Conservation (phyloP, 2,113 vertebrate species). For the Lasiurus borealis region DNA sequence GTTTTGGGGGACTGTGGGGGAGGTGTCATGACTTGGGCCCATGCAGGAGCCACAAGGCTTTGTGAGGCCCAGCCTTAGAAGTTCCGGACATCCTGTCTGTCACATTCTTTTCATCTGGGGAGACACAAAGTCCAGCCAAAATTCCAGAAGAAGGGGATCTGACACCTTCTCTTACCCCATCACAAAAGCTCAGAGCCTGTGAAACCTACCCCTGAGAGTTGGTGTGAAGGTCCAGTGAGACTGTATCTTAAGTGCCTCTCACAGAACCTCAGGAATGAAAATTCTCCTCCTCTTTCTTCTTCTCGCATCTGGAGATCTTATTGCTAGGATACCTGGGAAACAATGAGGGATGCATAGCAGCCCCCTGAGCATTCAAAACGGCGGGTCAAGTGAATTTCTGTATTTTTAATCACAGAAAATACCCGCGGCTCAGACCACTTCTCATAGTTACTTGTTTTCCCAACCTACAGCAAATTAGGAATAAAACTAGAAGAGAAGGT, state of each 20-base stretch:
- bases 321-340: not conserved
- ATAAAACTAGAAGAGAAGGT: not conserved
- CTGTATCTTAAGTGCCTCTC: not conserved
- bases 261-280: not conserved
- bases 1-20: rapidly evolving
- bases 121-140: not conserved
- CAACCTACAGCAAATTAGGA: not conserved
- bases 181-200: not conserved
- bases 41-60: not conserved
- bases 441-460: not conserved
- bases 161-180: not conserved
- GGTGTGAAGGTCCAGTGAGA: not conserved
- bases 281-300: not conserved
- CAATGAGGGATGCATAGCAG: not conserved
- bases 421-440: not conserved
- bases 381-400: not conserved
- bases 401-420: conserved; percentile 20
- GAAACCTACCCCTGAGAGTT: not conserved
- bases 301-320: not conserved
- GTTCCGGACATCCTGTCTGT: not conserved
- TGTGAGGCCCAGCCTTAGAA: not conserved
- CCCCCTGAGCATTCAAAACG: not conserved
- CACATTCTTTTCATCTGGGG: not conserved
- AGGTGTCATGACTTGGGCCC: not conserved
- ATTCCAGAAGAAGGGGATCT: not conserved